Conservation (phyloP, 2,888 invertebrate species). For the Calameuta idolon region DNA sequence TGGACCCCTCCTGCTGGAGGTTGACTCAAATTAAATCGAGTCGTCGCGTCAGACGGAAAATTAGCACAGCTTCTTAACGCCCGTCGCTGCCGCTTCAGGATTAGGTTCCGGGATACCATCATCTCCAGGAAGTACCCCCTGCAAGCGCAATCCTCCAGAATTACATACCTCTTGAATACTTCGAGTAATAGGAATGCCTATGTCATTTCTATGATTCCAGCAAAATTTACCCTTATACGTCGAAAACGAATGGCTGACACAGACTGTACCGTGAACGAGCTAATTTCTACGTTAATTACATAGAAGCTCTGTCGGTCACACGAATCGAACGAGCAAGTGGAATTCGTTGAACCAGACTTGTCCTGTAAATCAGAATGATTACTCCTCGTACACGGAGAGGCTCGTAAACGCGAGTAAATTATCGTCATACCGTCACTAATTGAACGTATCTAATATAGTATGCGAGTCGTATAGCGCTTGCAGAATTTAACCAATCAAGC, state of each 20-base stretch:
- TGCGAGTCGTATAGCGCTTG: constrained; percentile 18
- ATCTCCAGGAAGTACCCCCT: not conserved
- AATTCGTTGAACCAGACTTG: constrained; percentile 42
- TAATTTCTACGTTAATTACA: not conserved
- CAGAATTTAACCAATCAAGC: constrained; percentile 37
- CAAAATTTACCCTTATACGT: not conserved
- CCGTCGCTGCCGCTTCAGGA: not conserved
- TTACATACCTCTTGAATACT: not conserved
- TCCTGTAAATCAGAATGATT: constrained; percentile 34
- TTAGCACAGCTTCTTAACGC: constrained; percentile 7
- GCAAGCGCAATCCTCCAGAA: not conserved
- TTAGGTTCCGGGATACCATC: not conserved
- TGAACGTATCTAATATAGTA: constrained; percentile 51
- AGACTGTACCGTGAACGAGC: not conserved
- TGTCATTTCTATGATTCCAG: not conserved
- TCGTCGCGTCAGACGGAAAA: constrained; percentile 29
- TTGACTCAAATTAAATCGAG: constrained; percentile 26
- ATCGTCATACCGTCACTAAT: constrained; percentile 50
- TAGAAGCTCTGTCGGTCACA: not conserved
- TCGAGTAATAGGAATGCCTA: not conserved
- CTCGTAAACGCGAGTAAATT: constrained; percentile 43
- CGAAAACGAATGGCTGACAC: not conserved
- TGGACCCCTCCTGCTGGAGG: constrained; percentile 1
- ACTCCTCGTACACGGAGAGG: constrained; percentile 6
- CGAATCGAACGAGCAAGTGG: constrained; percentile 22